These are phyloP conservation scores for Paracanthobrama guichenoti DNA, from an alignment of 2,113 vertebrate species.

Conservation along the genomic window DNA sequence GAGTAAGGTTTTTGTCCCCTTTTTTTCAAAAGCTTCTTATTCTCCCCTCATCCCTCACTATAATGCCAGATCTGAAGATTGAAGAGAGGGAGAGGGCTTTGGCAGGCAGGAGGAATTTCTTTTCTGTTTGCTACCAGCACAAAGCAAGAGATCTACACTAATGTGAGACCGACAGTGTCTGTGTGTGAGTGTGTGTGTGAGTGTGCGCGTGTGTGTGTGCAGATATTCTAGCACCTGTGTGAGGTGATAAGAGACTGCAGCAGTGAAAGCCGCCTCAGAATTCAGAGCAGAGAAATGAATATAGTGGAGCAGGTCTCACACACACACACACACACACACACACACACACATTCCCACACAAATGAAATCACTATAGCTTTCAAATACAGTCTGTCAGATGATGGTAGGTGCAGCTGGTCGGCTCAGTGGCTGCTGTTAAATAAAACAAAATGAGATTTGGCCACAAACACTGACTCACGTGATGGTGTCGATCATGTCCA, in stretches of 20 bases:
- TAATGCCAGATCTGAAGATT: slow-evolving; percentile 17
- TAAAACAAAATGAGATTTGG: background rate
- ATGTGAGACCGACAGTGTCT: slow-evolving; percentile 11
- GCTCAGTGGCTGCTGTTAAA: background rate
- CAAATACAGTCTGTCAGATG: slow-evolving; percentile 4
- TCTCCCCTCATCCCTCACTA: background rate
- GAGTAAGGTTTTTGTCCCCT: background rate
- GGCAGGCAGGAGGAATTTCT: slow-evolving; percentile 27
- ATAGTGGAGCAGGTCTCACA: background rate
- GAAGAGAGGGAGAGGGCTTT: slow-evolving; percentile 20
- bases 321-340: background rate
- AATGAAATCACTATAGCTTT: slow-evolving; percentile 9
- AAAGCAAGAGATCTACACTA: slow-evolving; percentile 22
- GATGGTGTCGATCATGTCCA: slow-evolving; percentile 82
- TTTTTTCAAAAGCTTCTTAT: slow-evolving; percentile 17
- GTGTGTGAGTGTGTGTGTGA: background rate
- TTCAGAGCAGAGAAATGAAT: slow-evolving; percentile 45
- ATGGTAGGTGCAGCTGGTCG: background rate
- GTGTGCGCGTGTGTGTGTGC: slow-evolving; percentile 31
- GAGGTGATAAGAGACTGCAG: slow-evolving; percentile 66
- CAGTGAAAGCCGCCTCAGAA: slow-evolving; percentile 61
- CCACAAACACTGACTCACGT: slow-evolving; percentile 67
- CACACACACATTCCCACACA: slow-evolving; percentile 13
- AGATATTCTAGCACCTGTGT: slow-evolving; percentile 65
- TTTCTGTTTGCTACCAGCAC: slow-evolving; percentile 22